Evolutionary conservation across 2,113 vertebrate species (phyloP).

Genomic region (Sterrhoptilus dennistouni): DNA sequence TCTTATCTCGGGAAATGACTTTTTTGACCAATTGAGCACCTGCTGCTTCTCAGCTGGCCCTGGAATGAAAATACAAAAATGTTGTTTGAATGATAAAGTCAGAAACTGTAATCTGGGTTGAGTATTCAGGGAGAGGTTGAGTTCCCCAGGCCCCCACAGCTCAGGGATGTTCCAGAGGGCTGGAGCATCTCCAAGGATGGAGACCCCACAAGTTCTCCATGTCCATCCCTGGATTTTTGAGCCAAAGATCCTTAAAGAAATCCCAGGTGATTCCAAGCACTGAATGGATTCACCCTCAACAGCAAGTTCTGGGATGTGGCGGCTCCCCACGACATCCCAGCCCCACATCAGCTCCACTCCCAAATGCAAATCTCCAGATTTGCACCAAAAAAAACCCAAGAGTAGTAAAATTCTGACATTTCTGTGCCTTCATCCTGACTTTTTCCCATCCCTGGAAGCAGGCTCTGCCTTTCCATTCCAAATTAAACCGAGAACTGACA

Average conservation of each 20-base stretch:
- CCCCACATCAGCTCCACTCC: background rate
- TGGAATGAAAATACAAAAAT: background rate
- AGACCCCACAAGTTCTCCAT: fast-evolving
- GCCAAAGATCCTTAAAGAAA: background rate
- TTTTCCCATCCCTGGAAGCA: background rate
- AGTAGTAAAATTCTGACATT: background rate
- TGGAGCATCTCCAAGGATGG: background rate
- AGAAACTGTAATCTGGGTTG: background rate
- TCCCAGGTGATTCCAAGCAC: background rate
- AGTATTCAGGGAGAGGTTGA: background rate
- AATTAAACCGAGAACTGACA: background rate
- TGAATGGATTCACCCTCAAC: background rate
- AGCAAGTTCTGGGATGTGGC: background rate
- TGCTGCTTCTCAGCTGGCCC: background rate
- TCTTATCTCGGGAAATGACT: background rate
- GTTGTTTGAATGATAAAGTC: background rate
- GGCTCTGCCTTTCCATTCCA: background rate
- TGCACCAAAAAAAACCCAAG: fast-evolving
- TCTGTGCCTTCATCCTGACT: background rate
- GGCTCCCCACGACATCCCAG: fast-evolving
- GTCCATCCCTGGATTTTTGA: background rate
- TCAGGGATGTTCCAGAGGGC: background rate
- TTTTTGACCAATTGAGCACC: background rate
- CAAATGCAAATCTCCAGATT: background rate
- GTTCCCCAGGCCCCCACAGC: background rate